Conservation (phyloP, 1,140 invertebrate genomes). For the Apocrypta bakeri region DNA sequence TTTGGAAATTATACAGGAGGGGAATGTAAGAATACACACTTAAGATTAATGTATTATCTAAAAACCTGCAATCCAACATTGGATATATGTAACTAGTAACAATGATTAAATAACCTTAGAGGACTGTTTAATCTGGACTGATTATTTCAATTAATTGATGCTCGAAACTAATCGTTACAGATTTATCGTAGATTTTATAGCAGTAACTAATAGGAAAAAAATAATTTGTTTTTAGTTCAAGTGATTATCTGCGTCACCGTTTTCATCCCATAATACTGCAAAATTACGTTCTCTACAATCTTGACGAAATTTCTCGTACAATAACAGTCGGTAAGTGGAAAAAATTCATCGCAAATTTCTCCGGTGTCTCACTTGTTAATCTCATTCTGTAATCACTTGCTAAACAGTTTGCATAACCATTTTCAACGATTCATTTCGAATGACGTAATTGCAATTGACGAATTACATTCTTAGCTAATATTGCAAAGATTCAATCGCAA, state of each 20-base stretch:
- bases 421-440: neutral
- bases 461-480: neutral
- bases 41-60: neutral
- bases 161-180: neutral
- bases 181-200: neutral
- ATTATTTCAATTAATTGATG: neutral
- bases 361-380: neutral
- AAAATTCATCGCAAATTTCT: conserved; percentile 3
- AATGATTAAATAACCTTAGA: neutral
- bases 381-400: neutral
- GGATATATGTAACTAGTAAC: neutral
- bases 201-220: neutral
- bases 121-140: neutral
- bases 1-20: conserved; percentile 27
- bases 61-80: neutral
- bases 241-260: conserved; percentile 4
- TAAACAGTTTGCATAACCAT: neutral
- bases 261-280: conserved; percentile 14
- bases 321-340: conserved; percentile 11
- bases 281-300: neutral
- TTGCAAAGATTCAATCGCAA: too few species aligned
- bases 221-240: neutral
- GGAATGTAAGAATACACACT: conserved; percentile 11
- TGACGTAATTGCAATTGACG: neutral
- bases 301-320: neutral